Percentiles rank a stretch among this genome's conserved stretches.
These are phyloP conservation scores for Mustela erminea DNA, from an alignment of 2,797 vertebrate genomes.

Conservation along the genomic window DNA sequence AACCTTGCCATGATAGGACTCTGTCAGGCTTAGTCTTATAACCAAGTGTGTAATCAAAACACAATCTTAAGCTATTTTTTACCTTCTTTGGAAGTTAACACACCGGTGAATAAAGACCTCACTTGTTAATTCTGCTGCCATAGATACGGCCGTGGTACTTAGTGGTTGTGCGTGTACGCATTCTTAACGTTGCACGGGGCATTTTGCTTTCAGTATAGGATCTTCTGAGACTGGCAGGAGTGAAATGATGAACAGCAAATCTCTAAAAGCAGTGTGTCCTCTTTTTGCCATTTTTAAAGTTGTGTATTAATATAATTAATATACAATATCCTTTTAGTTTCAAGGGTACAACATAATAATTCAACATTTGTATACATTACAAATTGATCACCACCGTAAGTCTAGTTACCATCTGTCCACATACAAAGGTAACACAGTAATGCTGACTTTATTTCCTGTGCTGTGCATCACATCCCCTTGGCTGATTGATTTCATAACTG, in stretches of 20 bases:
- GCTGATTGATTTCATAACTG: not conserved
- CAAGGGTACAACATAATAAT: not conserved
- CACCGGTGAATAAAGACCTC: not conserved
- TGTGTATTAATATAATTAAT: not conserved
- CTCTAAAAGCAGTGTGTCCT: not conserved
- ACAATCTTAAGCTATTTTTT: not conserved
- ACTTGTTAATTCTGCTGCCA: conserved; percentile 42
- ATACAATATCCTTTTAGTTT: not conserved
- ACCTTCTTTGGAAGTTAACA: conserved; percentile 23
- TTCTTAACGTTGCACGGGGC: conserved; percentile 24
- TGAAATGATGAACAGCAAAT: not conserved
- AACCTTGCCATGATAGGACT: not conserved
- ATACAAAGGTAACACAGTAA: not conserved
- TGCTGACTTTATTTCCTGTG: not conserved
- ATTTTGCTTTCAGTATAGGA: conserved; percentile 4
- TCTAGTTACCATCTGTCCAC: not conserved
- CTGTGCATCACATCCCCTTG: not conserved
- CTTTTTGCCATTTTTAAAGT: not conserved
- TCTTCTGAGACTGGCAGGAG: not conserved
- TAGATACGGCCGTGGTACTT: not conserved
- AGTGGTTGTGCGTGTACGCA: not conserved
- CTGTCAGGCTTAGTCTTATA: conserved; percentile 42
- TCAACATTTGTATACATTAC: not conserved
- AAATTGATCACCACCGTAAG: not conserved
- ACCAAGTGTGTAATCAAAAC: conserved; percentile 7